Evolutionary conservation across 2,797 vertebrate genomes (phyloP).

Genomic region (Sciurus vulgaris): DNA sequence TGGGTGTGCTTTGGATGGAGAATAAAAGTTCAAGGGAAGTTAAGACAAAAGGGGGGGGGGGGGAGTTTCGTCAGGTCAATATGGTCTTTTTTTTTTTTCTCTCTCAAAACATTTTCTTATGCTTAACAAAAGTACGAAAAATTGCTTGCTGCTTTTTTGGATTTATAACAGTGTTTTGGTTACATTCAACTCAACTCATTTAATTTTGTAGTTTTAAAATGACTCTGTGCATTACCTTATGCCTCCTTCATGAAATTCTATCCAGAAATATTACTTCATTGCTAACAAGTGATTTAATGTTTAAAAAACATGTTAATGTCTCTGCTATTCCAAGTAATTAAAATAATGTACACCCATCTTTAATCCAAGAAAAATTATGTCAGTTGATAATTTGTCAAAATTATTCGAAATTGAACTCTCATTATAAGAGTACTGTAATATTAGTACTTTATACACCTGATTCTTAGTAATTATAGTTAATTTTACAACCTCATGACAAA

Average conservation of each 20-base stretch:
- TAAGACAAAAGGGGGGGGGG: background rate
- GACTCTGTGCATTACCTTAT: constrained; percentile 38
- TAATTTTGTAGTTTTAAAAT: constrained; percentile 68
- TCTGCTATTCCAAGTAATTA: constrained; percentile 63
- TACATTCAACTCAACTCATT: constrained; percentile 58
- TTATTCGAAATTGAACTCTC: constrained; percentile 61
- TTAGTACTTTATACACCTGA: background rate
- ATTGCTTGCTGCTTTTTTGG: constrained; percentile 42
- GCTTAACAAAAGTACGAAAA: constrained; percentile 49
- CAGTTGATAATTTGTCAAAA: constrained; percentile 72
- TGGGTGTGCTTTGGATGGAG: background rate
- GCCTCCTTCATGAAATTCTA: constrained; percentile 41
- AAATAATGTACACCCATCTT: constrained; percentile 55
- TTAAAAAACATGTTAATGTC: constrained; percentile 41
- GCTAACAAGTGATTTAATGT: constrained; percentile 49
- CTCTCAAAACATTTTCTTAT: background rate
- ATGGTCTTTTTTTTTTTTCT: constrained; percentile 3
- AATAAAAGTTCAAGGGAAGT: background rate
- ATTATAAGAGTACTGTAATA: constrained; percentile 46
- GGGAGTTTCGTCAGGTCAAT: background rate
- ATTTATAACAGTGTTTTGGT: background rate
- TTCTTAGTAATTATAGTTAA: constrained; percentile 62
- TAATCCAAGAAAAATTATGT: constrained; percentile 54
- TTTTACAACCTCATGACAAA: constrained; percentile 66
- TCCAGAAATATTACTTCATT: constrained; percentile 64